Conservation (phyloP, 1,140 invertebrate genomes). For the Pectinophora gossypiella region DNA sequence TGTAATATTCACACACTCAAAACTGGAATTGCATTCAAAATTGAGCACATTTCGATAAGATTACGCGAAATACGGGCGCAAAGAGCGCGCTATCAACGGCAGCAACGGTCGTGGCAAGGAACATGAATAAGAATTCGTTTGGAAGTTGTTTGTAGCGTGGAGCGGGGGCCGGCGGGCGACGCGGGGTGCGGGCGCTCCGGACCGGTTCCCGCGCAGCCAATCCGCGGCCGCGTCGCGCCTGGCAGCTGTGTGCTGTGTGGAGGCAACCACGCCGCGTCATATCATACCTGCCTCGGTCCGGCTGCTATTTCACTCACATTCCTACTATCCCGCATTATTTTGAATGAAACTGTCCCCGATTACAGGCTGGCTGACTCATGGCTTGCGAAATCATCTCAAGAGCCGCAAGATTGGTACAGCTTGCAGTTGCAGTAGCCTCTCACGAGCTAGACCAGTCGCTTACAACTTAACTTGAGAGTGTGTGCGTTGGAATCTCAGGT, state of each 20-base stretch:
- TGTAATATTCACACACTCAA: constrained; percentile 26
- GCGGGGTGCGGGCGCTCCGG: constrained; percentile 31
- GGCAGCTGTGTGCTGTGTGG: constrained; percentile 56
- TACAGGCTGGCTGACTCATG: constrained; percentile 33
- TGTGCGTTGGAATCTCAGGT: constrained; percentile 13
- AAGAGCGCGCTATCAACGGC: constrained; percentile 45
- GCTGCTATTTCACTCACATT: constrained; percentile 39
- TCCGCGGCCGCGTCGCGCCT: constrained; percentile 44
- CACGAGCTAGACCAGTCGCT: neutral
- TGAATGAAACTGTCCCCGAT: constrained; percentile 47
- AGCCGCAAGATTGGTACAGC: constrained; percentile 10
- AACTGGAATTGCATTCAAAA: constrained; percentile 41
- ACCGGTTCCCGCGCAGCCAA: constrained; percentile 61
- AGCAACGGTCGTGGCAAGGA: constrained; percentile 59
- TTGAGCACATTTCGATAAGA: constrained; percentile 67
- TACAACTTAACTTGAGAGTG: constrained; percentile 14
- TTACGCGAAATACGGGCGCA: constrained; percentile 62
- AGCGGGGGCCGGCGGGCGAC: constrained; percentile 24
- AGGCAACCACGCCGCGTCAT: constrained; percentile 41
- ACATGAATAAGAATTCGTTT: constrained; percentile 67
- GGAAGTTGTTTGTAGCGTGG: constrained; percentile 51
- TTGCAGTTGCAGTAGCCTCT: constrained; percentile 2
- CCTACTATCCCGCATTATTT: constrained; percentile 38
- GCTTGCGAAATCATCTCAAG: constrained; percentile 20
- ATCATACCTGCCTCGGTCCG: constrained; percentile 44